Evolutionary conservation across 2,888 invertebrate genomes (phyloP), one percentile per base, ranked within the genome.

Genomic region (Eupithecia exiguata): DNA sequence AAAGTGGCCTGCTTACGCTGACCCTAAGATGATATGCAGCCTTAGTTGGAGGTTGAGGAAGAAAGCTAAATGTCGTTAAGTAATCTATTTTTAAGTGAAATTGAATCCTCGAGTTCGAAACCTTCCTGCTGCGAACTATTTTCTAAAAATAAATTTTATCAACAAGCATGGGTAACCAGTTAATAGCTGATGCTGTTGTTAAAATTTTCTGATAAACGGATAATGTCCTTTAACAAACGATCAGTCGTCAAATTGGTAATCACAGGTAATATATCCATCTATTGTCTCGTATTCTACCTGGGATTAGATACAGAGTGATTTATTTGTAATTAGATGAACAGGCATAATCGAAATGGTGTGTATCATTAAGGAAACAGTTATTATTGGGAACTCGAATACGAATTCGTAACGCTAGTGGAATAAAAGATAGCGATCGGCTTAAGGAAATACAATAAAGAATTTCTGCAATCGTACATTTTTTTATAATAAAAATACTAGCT

Each of bases 11-110:
- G 66, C 16, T 40, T 25, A 43, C 66, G 21, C 38, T 38, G 66
- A 66, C 66, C 14, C 40, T n/a, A 16, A 43, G 75, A 72, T 74
- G 75, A 69, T 63, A 69, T 73, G 67, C 65, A 73, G 69, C 69
- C 69, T 49, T 46, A 61, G 36, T 63, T 7, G 38, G 7, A 38
- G 38, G 38, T 38, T 70, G 70, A 68, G 70, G 74, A 61, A 43
- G 68, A 46, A 75, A 72, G 72, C 72, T 75, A 72, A 65, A 72
- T 71, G 62, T 70, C 43, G 70, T 40, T 61, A 66, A 38, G 43
- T 68, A 71, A 68, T 72, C 49, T 63, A 73, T 68, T 72, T 70
- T 63, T 49, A 74, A 74, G 71, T 69, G 74, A 74, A 71, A 71
- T 74, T 67, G 69, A 62, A 71, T 69, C 69, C 62, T 53, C 35